Percentiles rank a stretch among this genome's conserved stretches.
These are phyloP conservation scores for Onychostruthus taczanowskii DNA, from an alignment of 2,113 vertebrate genomes.

Conservation along the genomic window DNA sequence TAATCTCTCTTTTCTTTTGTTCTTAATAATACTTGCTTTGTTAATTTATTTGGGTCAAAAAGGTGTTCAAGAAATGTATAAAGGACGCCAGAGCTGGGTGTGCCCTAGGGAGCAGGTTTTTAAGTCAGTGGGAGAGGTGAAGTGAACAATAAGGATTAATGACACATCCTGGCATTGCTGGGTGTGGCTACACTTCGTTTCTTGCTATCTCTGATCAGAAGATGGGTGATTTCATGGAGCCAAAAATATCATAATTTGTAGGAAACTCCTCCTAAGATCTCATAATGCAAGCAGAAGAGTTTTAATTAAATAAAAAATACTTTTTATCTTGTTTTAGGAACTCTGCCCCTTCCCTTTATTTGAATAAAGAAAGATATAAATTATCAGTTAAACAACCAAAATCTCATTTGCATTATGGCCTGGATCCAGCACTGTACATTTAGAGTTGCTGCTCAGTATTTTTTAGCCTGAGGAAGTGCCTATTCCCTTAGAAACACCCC, in stretches of 20 bases:
- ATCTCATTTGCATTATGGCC: conserved; percentile 20
- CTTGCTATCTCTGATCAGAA: conserved; percentile 41
- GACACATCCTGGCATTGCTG: conserved; percentile 39
- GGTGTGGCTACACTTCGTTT: conserved; percentile 25
- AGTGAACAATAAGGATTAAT: conserved; percentile 49
- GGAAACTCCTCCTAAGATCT: conserved; percentile 58
- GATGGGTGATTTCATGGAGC: neutral
- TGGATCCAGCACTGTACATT: neutral
- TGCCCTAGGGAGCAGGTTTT: conserved; percentile 43
- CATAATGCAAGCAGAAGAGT: conserved; percentile 7
- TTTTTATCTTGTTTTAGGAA: conserved; percentile 8
- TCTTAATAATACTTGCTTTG: neutral
- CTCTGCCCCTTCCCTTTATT: conserved; percentile 50
- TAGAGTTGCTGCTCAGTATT: neutral
- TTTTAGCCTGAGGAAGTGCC: neutral
- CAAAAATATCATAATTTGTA: conserved; percentile 45
- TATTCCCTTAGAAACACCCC: neutral
- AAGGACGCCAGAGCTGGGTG: conserved; percentile 10
- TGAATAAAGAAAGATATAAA: neutral
- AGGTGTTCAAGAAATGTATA: neutral
- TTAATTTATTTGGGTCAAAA: neutral
- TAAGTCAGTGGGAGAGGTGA: neutral
- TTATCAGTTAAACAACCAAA: conserved; percentile 1
- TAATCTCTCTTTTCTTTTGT: neutral
- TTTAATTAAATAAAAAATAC: conserved; percentile 23